Conservation (phyloP, 2,113 vertebrate genomes). For the Chionodraco myersi region DNA sequence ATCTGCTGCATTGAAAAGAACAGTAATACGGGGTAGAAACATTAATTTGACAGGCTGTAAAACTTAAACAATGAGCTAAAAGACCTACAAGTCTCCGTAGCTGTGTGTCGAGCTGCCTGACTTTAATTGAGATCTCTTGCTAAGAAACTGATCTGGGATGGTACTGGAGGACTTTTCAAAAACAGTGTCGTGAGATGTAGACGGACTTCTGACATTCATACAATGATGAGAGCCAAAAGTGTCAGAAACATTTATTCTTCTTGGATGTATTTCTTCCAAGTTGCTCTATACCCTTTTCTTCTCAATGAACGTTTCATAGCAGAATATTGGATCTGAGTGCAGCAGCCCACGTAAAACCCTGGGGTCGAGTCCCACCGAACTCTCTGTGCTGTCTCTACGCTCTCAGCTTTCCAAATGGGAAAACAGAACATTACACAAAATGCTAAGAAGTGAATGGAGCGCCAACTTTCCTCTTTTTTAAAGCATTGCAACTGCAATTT, state of each 20-base stretch:
- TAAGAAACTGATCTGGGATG: neutral
- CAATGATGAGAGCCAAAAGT: neutral
- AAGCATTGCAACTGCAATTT: constrained; percentile 11
- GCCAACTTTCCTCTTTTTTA: constrained; percentile 36
- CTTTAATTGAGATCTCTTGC: too few species aligned
- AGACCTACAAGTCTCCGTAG: too few species aligned
- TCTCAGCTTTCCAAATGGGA: constrained; percentile 29
- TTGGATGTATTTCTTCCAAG: neutral
- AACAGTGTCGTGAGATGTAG: neutral
- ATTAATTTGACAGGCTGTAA: neutral
- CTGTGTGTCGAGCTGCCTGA: too few species aligned
- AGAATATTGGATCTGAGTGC: neutral
- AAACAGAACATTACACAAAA: neutral
- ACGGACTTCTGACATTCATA: neutral
- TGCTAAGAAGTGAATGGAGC: neutral
- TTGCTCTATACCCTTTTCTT: neutral
- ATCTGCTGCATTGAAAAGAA: too few species aligned
- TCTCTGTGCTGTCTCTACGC: constrained; percentile 14
- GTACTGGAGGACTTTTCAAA: neutral
- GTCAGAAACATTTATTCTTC: neutral
- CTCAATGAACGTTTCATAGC: constrained; percentile 5
- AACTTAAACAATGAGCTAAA: too few species aligned
- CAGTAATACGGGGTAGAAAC: neutral
- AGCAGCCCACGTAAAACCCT: constrained; percentile 18
- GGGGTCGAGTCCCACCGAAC: constrained; percentile 11